Conservation (phyloP, 1,140 invertebrate genomes). For the Drosophila oshimai region DNA sequence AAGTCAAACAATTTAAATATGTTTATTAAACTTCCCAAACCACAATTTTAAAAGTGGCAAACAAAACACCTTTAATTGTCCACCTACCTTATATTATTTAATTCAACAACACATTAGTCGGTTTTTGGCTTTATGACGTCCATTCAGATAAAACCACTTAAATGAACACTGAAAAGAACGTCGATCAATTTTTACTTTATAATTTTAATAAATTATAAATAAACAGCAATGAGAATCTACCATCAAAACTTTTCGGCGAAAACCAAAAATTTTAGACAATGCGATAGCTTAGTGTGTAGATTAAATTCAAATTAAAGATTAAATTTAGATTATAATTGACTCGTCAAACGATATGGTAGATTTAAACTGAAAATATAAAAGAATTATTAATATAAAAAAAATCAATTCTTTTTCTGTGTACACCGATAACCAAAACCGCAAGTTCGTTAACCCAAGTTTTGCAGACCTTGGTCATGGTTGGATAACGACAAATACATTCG, state of each 20-base stretch:
- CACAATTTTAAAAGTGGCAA: no score
- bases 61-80: not conserved
- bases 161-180: not conserved
- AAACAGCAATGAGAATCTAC: no score
- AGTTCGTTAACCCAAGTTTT: constrained; percentile 31
- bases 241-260: no score
- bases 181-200: no score
- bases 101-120: not conserved
- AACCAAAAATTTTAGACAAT: no score
- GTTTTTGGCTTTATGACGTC: not conserved
- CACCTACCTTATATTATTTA: not conserved
- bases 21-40: not conserved
- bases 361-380: no score
- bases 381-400: not conserved
- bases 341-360: no score
- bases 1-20: not conserved
- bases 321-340: no score
- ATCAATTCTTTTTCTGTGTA: not conserved
- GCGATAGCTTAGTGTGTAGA: no score
- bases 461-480: constrained; percentile 48
- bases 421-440: not conserved
- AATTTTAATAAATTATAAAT: no score
- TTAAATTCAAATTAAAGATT: no score
- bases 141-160: not conserved
- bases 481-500: not conserved